Evolutionary conservation across 2,113 vertebrate species (phyloP).

Genomic region (Prietella phreatophila): DNA sequence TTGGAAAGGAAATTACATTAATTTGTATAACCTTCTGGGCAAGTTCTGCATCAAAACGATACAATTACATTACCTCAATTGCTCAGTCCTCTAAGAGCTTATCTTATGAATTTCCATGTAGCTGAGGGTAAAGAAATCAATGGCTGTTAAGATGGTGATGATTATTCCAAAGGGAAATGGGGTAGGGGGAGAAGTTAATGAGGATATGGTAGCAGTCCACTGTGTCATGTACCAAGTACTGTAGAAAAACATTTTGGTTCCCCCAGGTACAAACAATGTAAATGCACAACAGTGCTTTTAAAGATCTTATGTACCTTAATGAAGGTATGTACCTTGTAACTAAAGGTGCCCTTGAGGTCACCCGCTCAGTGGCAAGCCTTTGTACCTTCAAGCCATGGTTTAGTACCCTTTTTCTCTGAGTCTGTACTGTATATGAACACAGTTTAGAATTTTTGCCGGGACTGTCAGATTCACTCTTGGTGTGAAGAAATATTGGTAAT

Average conservation of each 20-base stretch:
- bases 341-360: background rate
- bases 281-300: background rate
- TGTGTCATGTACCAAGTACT: background rate
- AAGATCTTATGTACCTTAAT: background rate
- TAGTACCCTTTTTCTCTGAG: background rate
- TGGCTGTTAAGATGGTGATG: background rate
- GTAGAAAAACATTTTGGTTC: background rate
- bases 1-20: background rate
- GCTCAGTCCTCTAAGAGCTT: background rate
- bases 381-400: background rate
- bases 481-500: constrained; percentile 1
- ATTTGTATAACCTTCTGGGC: constrained; percentile 2
- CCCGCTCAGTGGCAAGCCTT: background rate
- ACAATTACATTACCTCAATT: background rate
- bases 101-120: background rate
- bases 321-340: background rate
- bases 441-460: background rate
- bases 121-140: background rate
- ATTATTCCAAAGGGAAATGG: background rate
- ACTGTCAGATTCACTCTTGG: background rate
- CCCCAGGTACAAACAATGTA: background rate
- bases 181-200: background rate
- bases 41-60: background rate
- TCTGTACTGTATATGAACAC: background rate
- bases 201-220: background rate